These are phyloP conservation scores for Eumacrocentrus americanus DNA, from an alignment of 2,888 invertebrate species.

Conservation along the genomic window DNA sequence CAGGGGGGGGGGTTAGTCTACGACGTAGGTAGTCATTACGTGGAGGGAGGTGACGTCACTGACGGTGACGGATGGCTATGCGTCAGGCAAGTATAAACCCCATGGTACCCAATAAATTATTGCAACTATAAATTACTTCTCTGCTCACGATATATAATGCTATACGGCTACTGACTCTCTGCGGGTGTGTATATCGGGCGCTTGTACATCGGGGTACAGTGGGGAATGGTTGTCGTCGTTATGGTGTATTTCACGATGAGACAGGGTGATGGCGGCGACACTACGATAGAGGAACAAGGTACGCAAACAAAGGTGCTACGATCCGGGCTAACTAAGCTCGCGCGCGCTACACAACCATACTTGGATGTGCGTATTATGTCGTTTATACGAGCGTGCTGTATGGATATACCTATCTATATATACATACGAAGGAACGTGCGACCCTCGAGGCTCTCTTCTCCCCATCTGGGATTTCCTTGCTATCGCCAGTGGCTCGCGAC, in stretches of 20 bases:
- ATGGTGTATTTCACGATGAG: conserved; percentile 19
- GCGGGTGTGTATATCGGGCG: conserved; percentile 40
- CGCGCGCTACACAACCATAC: too few relatives aligned
- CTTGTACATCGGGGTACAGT: conserved; percentile 28
- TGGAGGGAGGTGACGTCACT: conserved; percentile 61
- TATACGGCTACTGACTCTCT: conserved; percentile 56
- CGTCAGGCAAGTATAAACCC: conserved; percentile 63
- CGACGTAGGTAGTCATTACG: conserved; percentile 61
- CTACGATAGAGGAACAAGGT: too few relatives aligned
- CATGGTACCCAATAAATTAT: conserved; percentile 63
- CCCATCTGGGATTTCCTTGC: too few relatives aligned
- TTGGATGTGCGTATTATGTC: too few relatives aligned
- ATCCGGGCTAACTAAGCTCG: too few relatives aligned
- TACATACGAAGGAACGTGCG: too few relatives aligned
- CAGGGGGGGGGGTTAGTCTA: conserved; percentile 36
- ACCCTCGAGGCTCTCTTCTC: too few relatives aligned
- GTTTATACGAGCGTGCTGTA: too few relatives aligned
- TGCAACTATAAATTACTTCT: conserved; percentile 63
- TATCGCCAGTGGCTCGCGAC: too few relatives aligned
- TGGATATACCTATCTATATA: too few relatives aligned
- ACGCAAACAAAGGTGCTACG: too few relatives aligned
- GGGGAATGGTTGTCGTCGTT: conserved; percentile 39
- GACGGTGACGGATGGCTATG: conserved; percentile 62
- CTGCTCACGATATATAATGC: conserved; percentile 60
- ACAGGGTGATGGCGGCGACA: too few relatives aligned